These are phyloP conservation scores for Cyrtonyx montezumae DNA, from an alignment of 2,113 vertebrate genomes.

Conservation along the genomic window DNA sequence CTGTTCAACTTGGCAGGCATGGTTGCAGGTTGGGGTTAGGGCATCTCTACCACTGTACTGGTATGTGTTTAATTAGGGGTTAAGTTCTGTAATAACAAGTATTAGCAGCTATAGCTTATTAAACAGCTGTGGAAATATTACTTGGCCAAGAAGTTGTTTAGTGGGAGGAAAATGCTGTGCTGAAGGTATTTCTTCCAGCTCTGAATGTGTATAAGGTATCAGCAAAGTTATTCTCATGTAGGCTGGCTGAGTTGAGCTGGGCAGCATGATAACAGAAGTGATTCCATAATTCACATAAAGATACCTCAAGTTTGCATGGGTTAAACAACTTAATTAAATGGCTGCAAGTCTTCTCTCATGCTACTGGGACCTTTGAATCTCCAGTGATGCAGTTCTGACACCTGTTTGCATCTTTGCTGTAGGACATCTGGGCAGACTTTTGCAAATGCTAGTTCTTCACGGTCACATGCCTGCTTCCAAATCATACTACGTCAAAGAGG, in stretches of 20 bases:
- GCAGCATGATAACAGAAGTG: not conserved
- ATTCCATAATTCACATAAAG: not conserved
- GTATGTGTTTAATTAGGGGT: not conserved
- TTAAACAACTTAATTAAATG: not conserved
- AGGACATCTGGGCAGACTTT: slow-evolving; percentile 97
- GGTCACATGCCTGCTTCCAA: slow-evolving; percentile 95
- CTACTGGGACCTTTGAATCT: not conserved
- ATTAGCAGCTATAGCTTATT: not conserved
- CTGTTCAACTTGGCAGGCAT: not conserved
- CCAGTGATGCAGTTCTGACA: not conserved
- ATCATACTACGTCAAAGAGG: slow-evolving; percentile 85
- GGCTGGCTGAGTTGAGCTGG: not conserved
- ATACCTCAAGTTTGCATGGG: not conserved
- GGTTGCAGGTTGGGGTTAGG: not conserved
- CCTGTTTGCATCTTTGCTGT: slow-evolving; percentile 5
- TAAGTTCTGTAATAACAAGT: not conserved
- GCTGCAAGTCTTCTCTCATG: not conserved
- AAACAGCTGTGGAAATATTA: not conserved
- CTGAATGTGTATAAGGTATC: not conserved
- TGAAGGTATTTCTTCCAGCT: not conserved
- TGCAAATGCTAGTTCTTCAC: slow-evolving; percentile 93
- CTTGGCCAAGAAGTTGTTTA: not conserved
- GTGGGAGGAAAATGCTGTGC: not conserved
- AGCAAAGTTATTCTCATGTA: not conserved
- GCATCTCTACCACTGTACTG: not conserved